A percentile compares a stretch with the other conserved stretches of the same genome.
Conservation (phyloP, 2,888 invertebrate species). For the Metallyticus violacea region DNA sequence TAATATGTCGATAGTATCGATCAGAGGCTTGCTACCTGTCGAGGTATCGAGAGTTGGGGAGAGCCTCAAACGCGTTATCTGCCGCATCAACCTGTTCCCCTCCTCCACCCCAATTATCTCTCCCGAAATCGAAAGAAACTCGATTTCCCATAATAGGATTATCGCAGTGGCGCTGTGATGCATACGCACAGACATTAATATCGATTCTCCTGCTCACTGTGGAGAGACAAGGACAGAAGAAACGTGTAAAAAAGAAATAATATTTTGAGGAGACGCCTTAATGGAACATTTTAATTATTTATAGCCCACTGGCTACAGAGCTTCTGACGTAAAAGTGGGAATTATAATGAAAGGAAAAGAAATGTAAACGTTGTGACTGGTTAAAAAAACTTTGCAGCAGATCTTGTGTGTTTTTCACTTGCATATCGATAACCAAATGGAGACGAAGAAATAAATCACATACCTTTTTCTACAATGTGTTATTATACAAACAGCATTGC, state of each 20-base stretch:
- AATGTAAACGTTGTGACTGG: not conserved
- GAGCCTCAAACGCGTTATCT: not conserved
- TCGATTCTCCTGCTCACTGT: not conserved
- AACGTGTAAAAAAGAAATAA: not conserved
- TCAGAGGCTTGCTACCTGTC: not conserved
- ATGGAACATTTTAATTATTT: not conserved
- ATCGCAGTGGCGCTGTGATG: not conserved
- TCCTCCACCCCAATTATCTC: not conserved
- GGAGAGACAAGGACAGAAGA: not conserved
- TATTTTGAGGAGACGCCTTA: not conserved
- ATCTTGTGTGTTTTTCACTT: no score
- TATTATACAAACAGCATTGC: no score
- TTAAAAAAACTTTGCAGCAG: no score
- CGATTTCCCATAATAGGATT: not conserved
- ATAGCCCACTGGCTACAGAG: not conserved
- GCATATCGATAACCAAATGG: no score
- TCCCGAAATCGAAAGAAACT: not conserved
- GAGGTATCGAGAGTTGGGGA: no score
- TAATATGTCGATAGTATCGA: not conserved
- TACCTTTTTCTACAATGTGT: no score
- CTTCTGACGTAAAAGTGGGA: not conserved
- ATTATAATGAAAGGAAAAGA: not conserved
- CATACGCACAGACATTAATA: not conserved
- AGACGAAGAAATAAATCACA: no score
- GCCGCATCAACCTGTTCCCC: not conserved